A percentile compares a stretch with the other conserved stretches of the same genome.
Evolutionary conservation across 2,113 vertebrate genomes (phyloP).

Genomic region (Procavia capensis): DNA sequence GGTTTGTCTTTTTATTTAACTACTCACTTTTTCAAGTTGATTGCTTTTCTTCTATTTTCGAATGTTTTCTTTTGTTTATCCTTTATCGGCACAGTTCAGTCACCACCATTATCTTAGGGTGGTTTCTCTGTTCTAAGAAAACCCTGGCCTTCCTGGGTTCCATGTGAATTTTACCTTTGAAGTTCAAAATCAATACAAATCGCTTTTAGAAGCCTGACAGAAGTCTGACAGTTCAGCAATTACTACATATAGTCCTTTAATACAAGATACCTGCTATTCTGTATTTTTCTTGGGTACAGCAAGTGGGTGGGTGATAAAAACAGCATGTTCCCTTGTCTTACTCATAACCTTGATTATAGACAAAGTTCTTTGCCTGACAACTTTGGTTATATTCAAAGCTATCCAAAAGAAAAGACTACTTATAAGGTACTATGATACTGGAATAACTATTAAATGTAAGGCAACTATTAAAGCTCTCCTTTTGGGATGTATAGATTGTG

Average conservation of each 20-base stretch:
- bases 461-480: constrained; percentile 35
- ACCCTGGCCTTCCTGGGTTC: neutral
- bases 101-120: neutral
- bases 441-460: neutral
- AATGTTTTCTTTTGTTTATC: neutral
- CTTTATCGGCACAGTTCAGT: neutral
- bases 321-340: constrained; percentile 75
- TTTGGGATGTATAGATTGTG: neutral
- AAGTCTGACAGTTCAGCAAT: constrained; percentile 63
- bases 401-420: constrained; percentile 55
- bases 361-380: constrained; percentile 72
- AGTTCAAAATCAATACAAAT: constrained; percentile 57
- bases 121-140: constrained; percentile 18
- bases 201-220: constrained; percentile 55
- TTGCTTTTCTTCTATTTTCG: neutral
- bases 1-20: constrained; percentile 21
- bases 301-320: constrained; percentile 79
- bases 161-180: constrained; percentile 52
- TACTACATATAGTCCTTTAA: constrained; percentile 69
- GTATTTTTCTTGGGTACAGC: constrained; percentile 74
- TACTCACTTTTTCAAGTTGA: neutral
- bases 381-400: constrained; percentile 73
- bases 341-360: constrained; percentile 75
- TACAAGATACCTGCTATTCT: constrained; percentile 74
- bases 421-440: neutral